phyloP scores from a whole-genome alignment of 2,797 vertebrate species.

The Tokudaia tokunoshimensis region DNA sequence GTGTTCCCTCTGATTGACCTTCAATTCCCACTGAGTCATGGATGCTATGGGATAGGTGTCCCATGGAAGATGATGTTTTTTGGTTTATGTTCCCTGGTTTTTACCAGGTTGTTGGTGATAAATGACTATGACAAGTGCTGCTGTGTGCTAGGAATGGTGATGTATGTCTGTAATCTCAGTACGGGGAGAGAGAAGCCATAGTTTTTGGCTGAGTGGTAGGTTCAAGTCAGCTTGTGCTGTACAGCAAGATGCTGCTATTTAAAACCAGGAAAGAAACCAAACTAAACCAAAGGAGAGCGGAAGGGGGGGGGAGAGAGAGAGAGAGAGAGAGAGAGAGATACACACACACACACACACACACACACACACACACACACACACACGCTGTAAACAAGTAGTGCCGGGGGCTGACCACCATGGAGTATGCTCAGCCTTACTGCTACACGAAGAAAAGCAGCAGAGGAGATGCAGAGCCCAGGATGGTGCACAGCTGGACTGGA shows the following conservation, averaged over 20 bases:
- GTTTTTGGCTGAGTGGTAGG: neutral
- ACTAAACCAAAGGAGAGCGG: neutral
- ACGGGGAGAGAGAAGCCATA: neutral
- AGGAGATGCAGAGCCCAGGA: neutral
- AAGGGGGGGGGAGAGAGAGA: neutral
- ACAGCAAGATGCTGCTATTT: neutral
- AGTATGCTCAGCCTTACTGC: neutral
- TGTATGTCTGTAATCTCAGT: neutral
- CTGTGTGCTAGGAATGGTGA: neutral
- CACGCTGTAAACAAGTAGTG: neutral
- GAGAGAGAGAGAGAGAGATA: neutral
- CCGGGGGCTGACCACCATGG: neutral
- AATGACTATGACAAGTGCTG: neutral
- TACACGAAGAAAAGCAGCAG: neutral
- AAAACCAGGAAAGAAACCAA: neutral
- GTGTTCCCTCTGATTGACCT: neutral
- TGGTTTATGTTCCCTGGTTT: neutral
- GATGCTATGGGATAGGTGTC: neutral
- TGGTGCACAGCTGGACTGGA: neutral
- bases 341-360: too few species aligned
- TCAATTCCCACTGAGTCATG: neutral
- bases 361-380: too few species aligned
- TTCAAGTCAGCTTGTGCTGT: neutral
- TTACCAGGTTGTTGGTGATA: neutral
- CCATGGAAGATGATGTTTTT: neutral